Evolutionary conservation across 1,140 invertebrate species (phyloP).

Genomic region (Andricus grossulariae): DNA sequence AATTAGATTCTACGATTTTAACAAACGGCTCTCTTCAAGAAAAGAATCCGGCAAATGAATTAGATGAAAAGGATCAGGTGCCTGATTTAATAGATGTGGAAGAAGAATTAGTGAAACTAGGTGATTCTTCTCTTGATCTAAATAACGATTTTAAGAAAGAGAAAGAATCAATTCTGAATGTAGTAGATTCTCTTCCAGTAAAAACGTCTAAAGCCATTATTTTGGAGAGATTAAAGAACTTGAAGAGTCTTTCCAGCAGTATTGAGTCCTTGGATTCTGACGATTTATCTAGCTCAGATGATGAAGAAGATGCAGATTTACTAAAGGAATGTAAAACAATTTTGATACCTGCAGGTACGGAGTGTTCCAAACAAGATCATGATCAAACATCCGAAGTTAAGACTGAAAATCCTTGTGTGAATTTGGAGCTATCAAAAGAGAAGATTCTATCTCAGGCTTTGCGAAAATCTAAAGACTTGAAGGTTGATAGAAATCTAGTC

Average conservation of each 20-base stretch:
- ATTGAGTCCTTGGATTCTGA: constrained; percentile 6
- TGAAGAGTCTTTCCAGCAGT: no score
- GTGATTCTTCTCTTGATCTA: not conserved
- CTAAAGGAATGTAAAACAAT: not conserved
- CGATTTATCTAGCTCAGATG: not conserved
- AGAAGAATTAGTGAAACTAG: no score
- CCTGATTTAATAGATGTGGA: no score
- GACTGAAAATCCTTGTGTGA: not conserved
- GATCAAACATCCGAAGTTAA: not conserved
- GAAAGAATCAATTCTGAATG: not conserved
- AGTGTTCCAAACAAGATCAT: not conserved
- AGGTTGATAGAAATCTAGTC: not conserved
- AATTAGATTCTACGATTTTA: no score
- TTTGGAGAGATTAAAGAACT: not conserved
- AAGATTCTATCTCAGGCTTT: no score
- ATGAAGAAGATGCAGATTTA: not conserved
- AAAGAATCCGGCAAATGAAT: no score
- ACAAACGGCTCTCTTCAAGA: no score
- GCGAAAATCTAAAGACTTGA: no score
- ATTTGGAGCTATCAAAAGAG: no score
- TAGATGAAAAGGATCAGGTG: no score
- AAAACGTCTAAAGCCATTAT: no score
- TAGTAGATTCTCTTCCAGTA: not conserved
- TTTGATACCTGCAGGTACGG: not conserved
- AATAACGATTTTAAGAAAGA: not conserved